These are phyloP conservation scores for Buphagus erythrorhynchus DNA, from an alignment of 2,797 vertebrate species.

Conservation along the genomic window DNA sequence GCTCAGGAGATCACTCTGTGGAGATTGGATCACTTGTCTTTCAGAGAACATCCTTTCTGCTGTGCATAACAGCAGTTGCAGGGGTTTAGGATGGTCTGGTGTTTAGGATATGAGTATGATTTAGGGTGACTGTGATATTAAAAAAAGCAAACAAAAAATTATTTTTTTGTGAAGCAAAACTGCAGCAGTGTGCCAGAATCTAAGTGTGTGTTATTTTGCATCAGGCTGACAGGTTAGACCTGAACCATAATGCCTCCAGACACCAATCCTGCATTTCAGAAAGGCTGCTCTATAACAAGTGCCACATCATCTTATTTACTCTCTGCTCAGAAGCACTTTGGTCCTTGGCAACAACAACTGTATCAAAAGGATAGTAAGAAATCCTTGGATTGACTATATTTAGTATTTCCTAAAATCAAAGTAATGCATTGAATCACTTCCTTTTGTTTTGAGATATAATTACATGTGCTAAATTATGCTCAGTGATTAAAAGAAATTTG, in stretches of 20 bases:
- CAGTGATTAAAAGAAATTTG: conserved; percentile 43
- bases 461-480: conserved; percentile 9
- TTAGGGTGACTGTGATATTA: background rate
- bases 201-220: background rate
- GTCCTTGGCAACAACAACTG: background rate
- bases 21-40: background rate
- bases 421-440: background rate
- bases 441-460: conserved; percentile 57
- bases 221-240: background rate
- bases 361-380: background rate
- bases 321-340: background rate
- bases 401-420: conserved; percentile 46
- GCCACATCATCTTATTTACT: background rate
- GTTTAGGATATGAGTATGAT: background rate
- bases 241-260: background rate
- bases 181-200: background rate
- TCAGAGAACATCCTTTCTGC: background rate
- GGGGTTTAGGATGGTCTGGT: background rate
- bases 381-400: background rate
- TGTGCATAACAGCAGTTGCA: background rate
- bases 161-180: background rate
- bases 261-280: background rate
- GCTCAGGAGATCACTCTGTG: background rate
- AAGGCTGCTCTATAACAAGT: background rate
- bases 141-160: background rate